Evolutionary conservation across 1,140 invertebrate genomes (phyloP).

Genomic region (Zaprionus nigranus): DNA sequence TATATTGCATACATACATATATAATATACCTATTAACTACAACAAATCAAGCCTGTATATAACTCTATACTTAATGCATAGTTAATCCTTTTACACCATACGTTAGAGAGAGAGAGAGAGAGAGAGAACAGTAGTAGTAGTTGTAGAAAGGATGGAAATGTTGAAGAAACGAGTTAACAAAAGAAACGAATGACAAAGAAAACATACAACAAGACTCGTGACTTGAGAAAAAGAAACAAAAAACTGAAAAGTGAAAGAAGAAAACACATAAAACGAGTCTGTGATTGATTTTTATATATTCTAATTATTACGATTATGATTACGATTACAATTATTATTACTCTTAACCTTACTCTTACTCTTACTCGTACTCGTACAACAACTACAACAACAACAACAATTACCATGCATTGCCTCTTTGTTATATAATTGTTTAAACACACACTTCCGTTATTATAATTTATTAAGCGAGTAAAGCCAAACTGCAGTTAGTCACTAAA

Average conservation of each 20-base stretch:
- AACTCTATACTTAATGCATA: constrained; percentile 27
- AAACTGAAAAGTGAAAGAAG: constrained; percentile 21
- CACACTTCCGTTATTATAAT: constrained; percentile 2
- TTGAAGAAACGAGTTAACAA: constrained; percentile 22
- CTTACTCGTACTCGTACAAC: not conserved
- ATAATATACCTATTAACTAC: constrained; percentile 52
- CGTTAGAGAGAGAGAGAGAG: not conserved
- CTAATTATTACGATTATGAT: constrained; percentile 58
- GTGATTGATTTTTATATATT: constrained; percentile 74
- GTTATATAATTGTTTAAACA: constrained; percentile 43
- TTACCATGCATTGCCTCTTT: constrained; percentile 9
- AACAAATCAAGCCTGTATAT: constrained; percentile 41
- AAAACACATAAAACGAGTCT: constrained; percentile 61
- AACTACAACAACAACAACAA: not conserved
- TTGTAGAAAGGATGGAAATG: not conserved
- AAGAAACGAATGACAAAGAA: constrained; percentile 27
- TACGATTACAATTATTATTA: constrained; percentile 30
- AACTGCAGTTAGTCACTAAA: constrained; percentile 18
- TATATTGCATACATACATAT: constrained; percentile 49
- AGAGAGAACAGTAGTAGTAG: not conserved
- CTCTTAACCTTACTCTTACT: not conserved
- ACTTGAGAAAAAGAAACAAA: constrained; percentile 27
- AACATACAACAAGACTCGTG: constrained; percentile 4
- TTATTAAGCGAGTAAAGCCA: constrained; percentile 7
- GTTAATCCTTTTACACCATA: constrained; percentile 17